A percentile compares a stretch with the other conserved stretches of the same genome.
These are phyloP conservation scores for Conopomorpha cramerella DNA, from an alignment of 1,140 invertebrate species.

Conservation along the genomic window DNA sequence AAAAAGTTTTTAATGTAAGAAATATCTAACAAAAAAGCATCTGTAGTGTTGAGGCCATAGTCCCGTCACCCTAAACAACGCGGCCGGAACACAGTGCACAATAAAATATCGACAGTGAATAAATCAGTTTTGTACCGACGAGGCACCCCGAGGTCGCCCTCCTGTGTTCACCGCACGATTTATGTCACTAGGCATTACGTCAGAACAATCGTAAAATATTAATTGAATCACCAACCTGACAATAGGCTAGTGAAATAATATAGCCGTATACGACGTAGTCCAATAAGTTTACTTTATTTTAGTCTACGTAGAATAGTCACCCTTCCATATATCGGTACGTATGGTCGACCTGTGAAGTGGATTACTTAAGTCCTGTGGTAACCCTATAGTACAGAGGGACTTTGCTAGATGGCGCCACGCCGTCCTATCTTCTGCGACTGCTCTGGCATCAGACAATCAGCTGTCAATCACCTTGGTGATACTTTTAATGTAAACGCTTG, in stretches of 20 bases:
- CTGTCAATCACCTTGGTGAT: too few species aligned
- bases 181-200: conserved; percentile 40
- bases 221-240: conserved; percentile 19
- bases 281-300: background rate
- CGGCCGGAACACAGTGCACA: conserved; percentile 61
- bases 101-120: conserved; percentile 65
- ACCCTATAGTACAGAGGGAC: too few species aligned
- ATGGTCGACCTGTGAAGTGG: too few species aligned
- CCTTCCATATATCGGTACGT: too few species aligned
- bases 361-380: too few species aligned
- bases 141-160: background rate
- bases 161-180: conserved; percentile 23
- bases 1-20: background rate
- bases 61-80: conserved; percentile 64
- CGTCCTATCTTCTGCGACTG: too few species aligned
- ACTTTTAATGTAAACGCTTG: too few species aligned
- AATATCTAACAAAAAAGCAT: background rate
- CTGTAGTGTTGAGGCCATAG: too few species aligned
- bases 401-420: too few species aligned
- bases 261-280: background rate
- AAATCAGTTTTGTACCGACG: conserved; percentile 48
- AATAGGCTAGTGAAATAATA: background rate
- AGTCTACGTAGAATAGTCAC: background rate
- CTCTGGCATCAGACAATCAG: too few species aligned
- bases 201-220: conserved; percentile 46